Conservation (phyloP, 2,888 invertebrate species). For the Andrena haemorrhoa region DNA sequence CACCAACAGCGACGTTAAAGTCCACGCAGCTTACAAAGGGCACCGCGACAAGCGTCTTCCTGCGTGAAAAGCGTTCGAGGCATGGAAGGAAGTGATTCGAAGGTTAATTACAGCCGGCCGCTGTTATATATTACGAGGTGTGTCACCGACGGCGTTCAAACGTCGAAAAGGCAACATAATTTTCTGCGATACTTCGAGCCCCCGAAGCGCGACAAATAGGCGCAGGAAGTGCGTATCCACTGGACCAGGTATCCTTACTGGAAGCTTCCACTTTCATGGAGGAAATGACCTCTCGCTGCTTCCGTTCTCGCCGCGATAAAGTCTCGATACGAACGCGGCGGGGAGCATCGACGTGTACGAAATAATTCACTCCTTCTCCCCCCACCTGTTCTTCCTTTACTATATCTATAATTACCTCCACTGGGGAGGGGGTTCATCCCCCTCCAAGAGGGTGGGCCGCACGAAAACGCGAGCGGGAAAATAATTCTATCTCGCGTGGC, state of each 20-base stretch:
- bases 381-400: not conserved
- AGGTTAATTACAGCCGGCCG: conserved; percentile 36
- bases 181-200: conserved; percentile 62
- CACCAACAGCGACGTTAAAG: not conserved
- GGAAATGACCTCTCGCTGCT: conserved; percentile 74
- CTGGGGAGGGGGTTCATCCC: not conserved
- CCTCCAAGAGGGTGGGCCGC: not conserved
- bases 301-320: conserved; percentile 63
- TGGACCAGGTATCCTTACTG: conserved; percentile 76
- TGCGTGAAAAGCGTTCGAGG: conserved; percentile 13
- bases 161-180: conserved; percentile 65
- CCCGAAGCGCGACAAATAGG: conserved; percentile 72
- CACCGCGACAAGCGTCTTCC: conserved; percentile 10
- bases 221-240: conserved; percentile 79
- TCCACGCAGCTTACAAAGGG: not conserved
- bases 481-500: conserved; percentile 38
- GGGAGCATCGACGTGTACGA: not conserved
- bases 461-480: conserved; percentile 20
- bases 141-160: conserved; percentile 46
- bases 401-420: conserved; percentile 15
- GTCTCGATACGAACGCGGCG: conserved; percentile 35
- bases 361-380: conserved; percentile 9
- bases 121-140: conserved; percentile 47
- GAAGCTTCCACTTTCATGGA: conserved; percentile 80
- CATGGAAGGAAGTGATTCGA: conserved; percentile 44